Conservation (phyloP, 2,888 invertebrate genomes). For the Cybosia mesomella region DNA sequence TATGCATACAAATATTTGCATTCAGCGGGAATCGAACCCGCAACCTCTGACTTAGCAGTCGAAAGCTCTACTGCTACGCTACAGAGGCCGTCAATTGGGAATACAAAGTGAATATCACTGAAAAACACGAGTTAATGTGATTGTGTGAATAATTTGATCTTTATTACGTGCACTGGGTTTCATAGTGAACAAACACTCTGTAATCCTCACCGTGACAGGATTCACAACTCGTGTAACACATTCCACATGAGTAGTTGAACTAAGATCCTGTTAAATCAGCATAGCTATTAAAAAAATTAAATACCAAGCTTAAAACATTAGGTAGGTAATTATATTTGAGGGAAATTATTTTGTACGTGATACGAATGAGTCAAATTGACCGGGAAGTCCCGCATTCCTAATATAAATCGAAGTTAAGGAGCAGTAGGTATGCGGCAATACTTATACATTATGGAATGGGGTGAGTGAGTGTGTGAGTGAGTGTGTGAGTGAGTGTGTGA, state of each 20-base stretch:
- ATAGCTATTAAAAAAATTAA: not conserved
- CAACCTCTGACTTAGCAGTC: too few species aligned
- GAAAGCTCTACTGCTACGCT: too few species aligned
- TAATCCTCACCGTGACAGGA: not conserved
- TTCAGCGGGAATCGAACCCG: too few species aligned
- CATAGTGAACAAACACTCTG: not conserved
- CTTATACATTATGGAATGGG: too few species aligned
- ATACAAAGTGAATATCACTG: not conserved
- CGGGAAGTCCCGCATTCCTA: too few species aligned
- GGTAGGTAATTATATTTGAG: not conserved
- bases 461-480: too few species aligned
- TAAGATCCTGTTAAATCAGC: not conserved
- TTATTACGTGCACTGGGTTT: not conserved
- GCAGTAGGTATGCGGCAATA: too few species aligned
- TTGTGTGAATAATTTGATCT: slow-evolving; percentile 1
- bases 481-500: too few species aligned
- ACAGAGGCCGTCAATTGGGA: too few species aligned
- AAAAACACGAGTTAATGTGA: not conserved
- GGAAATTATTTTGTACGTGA: not conserved
- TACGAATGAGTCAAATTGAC: too few species aligned
- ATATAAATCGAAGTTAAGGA: too few species aligned
- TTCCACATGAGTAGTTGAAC: not conserved
- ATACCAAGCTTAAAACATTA: not conserved
- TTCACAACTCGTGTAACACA: not conserved
- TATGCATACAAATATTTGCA: too few species aligned